Evolutionary conservation across 1,140 invertebrate species (phyloP).

Genomic region (Chironomus tepperi): DNA sequence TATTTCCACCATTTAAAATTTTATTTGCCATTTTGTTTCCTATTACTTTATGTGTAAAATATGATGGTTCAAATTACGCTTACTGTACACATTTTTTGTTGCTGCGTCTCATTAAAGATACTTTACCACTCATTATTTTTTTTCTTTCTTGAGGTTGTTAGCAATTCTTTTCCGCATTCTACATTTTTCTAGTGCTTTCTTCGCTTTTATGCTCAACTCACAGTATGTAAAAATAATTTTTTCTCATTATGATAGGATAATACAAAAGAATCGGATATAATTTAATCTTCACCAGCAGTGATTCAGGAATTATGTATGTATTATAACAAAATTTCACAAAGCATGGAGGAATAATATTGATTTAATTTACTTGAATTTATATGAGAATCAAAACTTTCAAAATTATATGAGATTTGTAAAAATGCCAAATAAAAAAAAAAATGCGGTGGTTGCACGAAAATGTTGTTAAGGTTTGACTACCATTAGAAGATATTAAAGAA

Average conservation of each 20-base stretch:
- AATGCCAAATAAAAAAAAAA: too few relatives aligned
- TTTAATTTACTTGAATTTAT: too few relatives aligned
- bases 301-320: neutral
- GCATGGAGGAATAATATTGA: too few relatives aligned
- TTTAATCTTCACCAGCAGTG: neutral
- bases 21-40: neutral
- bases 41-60: neutral
- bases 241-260: neutral
- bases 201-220: neutral
- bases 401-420: too few relatives aligned
- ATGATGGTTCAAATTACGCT: neutral
- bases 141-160: neutral
- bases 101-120: constrained; percentile 15
- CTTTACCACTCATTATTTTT: neutral
- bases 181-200: neutral
- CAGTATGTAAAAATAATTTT: neutral
- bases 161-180: neutral
- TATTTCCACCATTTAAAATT: constrained; percentile 14
- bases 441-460: too few relatives aligned
- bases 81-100: neutral
- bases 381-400: too few relatives aligned
- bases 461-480: too few relatives aligned
- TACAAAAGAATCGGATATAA: neutral
- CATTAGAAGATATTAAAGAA: too few relatives aligned
- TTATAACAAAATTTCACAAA: too few relatives aligned